Conservation (phyloP, 2,113 vertebrate genomes). For the Campylomormyrus tamandua region DNA sequence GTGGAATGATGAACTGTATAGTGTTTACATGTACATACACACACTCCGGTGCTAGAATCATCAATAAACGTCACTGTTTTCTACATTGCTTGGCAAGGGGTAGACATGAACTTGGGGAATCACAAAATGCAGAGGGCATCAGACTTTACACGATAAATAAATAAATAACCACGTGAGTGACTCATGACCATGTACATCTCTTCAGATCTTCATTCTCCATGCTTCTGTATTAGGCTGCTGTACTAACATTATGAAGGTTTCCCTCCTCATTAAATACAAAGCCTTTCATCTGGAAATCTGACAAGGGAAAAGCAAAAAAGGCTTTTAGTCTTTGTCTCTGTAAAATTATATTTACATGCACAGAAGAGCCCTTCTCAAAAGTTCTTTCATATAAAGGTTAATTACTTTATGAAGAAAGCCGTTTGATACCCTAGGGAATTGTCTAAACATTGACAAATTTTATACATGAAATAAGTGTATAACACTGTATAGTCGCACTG, state of each 20-base stretch:
- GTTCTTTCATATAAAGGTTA: constrained; percentile 37
- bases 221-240: not conserved
- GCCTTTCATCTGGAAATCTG: constrained; percentile 13
- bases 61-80: not conserved
- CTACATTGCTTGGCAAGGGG: not conserved
- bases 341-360: constrained; percentile 16
- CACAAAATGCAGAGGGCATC: not conserved
- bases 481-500: not conserved
- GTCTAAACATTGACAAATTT: constrained; percentile 14
- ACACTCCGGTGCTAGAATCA: not conserved
- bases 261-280: not conserved
- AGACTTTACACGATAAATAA: not conserved
- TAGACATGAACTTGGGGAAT: not conserved
- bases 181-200: not conserved
- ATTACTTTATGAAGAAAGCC: constrained; percentile 23
- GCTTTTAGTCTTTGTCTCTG: constrained; percentile 15
- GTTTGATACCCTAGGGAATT: constrained; percentile 24
- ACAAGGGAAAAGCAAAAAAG: constrained; percentile 6
- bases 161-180: not conserved
- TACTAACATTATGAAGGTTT: not conserved
- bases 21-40: not conserved
- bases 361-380: constrained; percentile 17
- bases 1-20: not conserved
- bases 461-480: not conserved
- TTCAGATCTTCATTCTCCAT: not conserved